Evolutionary conservation across 2,888 invertebrate species (phyloP).

Genomic region (Candidula unifasciata): DNA sequence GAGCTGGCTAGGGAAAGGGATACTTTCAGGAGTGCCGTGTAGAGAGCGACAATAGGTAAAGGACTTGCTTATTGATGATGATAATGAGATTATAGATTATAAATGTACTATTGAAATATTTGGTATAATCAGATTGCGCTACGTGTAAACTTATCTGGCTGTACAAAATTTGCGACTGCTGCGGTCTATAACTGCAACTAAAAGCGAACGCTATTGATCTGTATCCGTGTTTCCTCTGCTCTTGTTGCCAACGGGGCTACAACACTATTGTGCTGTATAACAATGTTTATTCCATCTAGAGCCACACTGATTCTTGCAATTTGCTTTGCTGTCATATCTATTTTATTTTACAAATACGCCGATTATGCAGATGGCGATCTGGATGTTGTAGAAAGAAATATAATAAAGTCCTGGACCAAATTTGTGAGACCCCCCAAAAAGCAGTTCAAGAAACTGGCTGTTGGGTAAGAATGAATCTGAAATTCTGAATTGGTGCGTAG

Average conservation of each 20-base stretch:
- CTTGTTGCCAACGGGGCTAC: background rate
- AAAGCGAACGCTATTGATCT: background rate
- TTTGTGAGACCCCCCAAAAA: slow-evolving; percentile 56
- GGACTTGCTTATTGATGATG: no score
- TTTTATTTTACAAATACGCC: slow-evolving; percentile 20
- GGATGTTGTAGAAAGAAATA: slow-evolving; percentile 47
- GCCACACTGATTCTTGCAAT: slow-evolving; percentile 24
- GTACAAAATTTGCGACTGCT: background rate
- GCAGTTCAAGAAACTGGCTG: slow-evolving; percentile 56
- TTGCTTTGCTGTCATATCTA: slow-evolving; percentile 45
- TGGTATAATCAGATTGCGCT: no score
- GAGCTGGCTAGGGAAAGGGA: no score
- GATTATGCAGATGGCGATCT: slow-evolving; percentile 20
- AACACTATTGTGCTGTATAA: background rate
- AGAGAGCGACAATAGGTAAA: no score
- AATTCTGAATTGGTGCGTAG: background rate
- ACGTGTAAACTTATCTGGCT: no score
- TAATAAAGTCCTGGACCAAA: slow-evolving; percentile 56
- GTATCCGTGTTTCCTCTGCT: slow-evolving; percentile 2
- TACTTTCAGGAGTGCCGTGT: no score
- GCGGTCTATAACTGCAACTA: background rate
- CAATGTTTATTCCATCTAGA: slow-evolving; percentile 53
- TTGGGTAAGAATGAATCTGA: slow-evolving; percentile 55
- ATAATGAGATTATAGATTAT: no score
- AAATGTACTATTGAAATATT: no score